Evolutionary conservation across 2,113 vertebrate genomes (phyloP), one percentile per base, ranked within the genome.

Genomic region (Vimba vimba): DNA sequence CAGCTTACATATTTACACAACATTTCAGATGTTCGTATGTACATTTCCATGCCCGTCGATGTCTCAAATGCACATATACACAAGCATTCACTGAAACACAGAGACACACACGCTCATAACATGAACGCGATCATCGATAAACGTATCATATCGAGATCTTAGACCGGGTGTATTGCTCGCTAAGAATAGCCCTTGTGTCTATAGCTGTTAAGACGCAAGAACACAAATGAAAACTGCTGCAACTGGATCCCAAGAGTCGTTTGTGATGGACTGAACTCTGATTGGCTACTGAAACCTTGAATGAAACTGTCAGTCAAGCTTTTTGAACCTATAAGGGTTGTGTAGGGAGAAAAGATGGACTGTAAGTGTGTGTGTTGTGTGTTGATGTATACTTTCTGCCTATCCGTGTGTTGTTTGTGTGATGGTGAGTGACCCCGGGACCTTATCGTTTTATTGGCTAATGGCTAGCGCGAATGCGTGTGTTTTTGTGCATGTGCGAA

Each of bases 331-430:
- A 43, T 82, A 30, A 87, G 25, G 60, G 60, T 73, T 19, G 85
- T 68, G 50, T 82, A 52, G 84, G 82, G 71, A 86, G 19, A 83
- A 85, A 79, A 82, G 75, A 68, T 1, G 12, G 74, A 60, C 79
- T 17, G 62, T 66, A 27, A 76, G 62, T 36, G 33, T 78, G 50
- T 25, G 79, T 81, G 71, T 75, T 79, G 75, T 39, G 60, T 64
- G 82, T 79, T 79, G 39, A 68, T 89, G 86, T 90, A 45, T 73
- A 57, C n/a, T 88, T 69, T 77, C 23, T 59, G 80, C 87, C 88
- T 86, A 69, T 59, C 25, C 43, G 85, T 90, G 87, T 90, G 88
- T 89, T 81, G 87, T 88, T 52, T 83, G 88, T 88, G 79, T 85
- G 89, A 76, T 86, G 89, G 88, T 86, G 62, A 69, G 85, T 87